Percentiles rank a stretch among this genome's conserved stretches.
Conservation (phyloP, 2,888 invertebrate species). For the Caenorhabditis doughertyi region DNA sequence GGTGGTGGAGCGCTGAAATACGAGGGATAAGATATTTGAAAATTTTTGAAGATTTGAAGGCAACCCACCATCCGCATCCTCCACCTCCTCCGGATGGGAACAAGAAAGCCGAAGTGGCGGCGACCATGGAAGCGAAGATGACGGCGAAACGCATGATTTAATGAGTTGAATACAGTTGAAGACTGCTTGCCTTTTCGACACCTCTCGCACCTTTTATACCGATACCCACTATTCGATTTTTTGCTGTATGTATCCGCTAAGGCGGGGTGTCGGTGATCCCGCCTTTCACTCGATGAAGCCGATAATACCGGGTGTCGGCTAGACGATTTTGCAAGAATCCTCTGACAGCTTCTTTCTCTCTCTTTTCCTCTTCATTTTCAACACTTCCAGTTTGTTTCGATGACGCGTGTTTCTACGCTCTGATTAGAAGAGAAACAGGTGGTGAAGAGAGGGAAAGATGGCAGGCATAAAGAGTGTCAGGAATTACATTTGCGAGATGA, state of each 20-base stretch:
- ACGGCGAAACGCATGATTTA: slow-evolving; percentile 60
- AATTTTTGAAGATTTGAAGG: background rate
- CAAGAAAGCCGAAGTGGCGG: slow-evolving; percentile 63
- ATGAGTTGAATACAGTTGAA: slow-evolving; percentile 27
- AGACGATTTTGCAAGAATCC: slow-evolving; percentile 36
- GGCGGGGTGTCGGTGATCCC: slow-evolving; percentile 37
- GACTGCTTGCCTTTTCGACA: slow-evolving; percentile 46
- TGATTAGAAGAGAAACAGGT: slow-evolving; percentile 43
- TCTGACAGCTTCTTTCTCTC: background rate
- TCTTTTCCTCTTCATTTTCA: background rate
- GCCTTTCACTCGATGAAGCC: slow-evolving; percentile 32
- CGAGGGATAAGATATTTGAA: background rate
- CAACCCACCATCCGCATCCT: slow-evolving; percentile 62
- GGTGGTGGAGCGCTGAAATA: slow-evolving; percentile 65
- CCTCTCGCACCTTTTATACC: slow-evolving; percentile 31
- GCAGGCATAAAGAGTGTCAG: slow-evolving; percentile 25
- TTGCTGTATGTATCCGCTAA: slow-evolving; percentile 22
- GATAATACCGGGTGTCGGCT: slow-evolving; percentile 24
- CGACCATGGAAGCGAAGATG: slow-evolving; percentile 59
- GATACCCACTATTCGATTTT: slow-evolving; percentile 29
- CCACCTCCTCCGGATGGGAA: slow-evolving; percentile 66
- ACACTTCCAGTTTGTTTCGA: slow-evolving; percentile 57
- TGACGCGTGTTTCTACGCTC: slow-evolving; percentile 47
- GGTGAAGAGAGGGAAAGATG: slow-evolving; percentile 16
- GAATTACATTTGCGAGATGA: slow-evolving; percentile 39